Base-by-base conservation (phyloP, 2,113 vertebrate genomes). In the Poeciliopsis occidentalis region DNA sequence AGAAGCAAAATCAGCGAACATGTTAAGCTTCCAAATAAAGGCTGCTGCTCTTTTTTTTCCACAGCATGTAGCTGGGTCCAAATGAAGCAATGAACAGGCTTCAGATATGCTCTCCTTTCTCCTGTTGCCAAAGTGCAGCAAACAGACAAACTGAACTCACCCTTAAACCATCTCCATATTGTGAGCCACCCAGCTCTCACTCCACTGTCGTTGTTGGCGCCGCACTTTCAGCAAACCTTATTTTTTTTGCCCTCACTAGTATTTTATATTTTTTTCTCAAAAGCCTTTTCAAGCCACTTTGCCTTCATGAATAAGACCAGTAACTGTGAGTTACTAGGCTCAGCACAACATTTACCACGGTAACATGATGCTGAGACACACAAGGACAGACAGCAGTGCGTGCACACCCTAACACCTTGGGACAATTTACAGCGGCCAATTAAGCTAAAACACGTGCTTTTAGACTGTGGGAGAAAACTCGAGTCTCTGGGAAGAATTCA, bases 81-180 rank as follows among this genome's bases (percentile, higher is more conserved):
- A 75, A 68, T 60, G 6, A 66, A 57, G 27, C 72, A 62, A 67
- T 31, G 63, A 51, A 29, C 54, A 17, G 60, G 68, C 74, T 31
- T 61, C 6, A 3, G 64, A 84, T 77, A 32, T 65, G 66, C 80
- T 22, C 24, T 57, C 51, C 26, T 65, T 22, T 62, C 60, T 62
- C 67, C 69, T 34, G 32, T 65, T 73, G 39, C 64, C 71, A 73
- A 71, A 71, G 71, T 68, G 65, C 62, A 71, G 62, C 57, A 32
- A 80, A 68, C 61, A 69, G 78, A 66, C 32, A 67, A 26, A 60
- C 32, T 60, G 71, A 80, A 67, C 71, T 80, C 29, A 22, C 65
- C 44, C 47, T 83, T 60, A 27, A 31, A 22, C 66, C 76, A 29
- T 39, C 57, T 32, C 19, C 31, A 27, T 54, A 37, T 65, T 39